Conservation (phyloP, 2,113 vertebrate genomes). For the Mesitornis unicolor region DNA sequence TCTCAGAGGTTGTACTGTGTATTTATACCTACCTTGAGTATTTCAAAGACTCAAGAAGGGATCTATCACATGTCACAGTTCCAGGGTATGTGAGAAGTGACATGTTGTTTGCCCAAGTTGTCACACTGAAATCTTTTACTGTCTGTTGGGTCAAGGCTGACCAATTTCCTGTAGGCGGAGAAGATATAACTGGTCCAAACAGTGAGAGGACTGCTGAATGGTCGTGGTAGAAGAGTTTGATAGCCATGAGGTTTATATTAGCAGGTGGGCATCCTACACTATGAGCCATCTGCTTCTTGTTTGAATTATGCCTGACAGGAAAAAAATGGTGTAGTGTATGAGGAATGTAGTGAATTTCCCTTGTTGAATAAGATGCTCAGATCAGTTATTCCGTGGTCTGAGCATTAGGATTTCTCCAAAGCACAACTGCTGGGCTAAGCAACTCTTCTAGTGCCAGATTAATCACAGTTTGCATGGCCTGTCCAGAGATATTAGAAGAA, state of each 20-base stretch:
- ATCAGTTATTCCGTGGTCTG: background rate
- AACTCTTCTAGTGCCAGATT: background rate
- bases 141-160: background rate
- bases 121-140: background rate
- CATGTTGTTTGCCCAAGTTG: background rate
- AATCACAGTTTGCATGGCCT: background rate
- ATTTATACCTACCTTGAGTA: background rate
- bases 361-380: background rate
- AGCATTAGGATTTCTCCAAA: background rate
- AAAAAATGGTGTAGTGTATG: background rate
- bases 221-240: background rate
- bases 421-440: background rate
- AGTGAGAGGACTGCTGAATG: background rate
- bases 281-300: background rate
- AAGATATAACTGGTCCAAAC: background rate
- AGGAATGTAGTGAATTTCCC: background rate
- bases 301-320: background rate
- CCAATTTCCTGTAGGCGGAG: background rate
- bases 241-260: background rate
- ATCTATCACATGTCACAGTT: background rate
- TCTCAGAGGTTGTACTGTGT: background rate
- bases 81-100: background rate
- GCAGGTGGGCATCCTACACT: background rate
- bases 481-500: background rate
- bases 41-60: background rate